phyloP scores from a whole-genome alignment of 2,888 invertebrate genomes.

The Nomada fucata region DNA sequence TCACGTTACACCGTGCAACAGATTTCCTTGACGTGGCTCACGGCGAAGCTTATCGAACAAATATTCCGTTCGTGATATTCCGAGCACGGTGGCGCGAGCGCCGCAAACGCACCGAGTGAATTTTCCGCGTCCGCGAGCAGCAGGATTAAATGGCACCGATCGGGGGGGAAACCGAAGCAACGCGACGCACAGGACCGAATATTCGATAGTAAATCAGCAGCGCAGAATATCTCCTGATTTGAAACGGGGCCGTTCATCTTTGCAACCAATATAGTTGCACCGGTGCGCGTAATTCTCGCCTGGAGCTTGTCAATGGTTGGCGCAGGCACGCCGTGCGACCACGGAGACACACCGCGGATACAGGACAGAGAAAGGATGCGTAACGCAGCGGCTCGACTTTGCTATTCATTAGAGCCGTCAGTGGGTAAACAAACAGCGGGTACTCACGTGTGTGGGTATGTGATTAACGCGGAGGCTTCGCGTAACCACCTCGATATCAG shows the following conservation, averaged over 20 bases:
- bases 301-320: constrained; percentile 69
- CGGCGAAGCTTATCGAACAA: no score
- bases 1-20: no score
- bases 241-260: constrained; percentile 68
- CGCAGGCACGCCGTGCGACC: neutral
- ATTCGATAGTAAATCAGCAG: constrained; percentile 65
- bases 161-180: constrained; percentile 22
- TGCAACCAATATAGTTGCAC: constrained; percentile 66
- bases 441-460: constrained; percentile 77
- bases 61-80: no score
- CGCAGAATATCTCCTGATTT: constrained; percentile 66
- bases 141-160: constrained; percentile 5
- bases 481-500: constrained; percentile 77
- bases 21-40: no score
- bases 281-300: constrained; percentile 69
- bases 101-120: no score
- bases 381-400: constrained; percentile 75
- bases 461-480: constrained; percentile 80
- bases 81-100: no score
- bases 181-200: constrained; percentile 42
- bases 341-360: constrained; percentile 1
- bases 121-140: neutral
- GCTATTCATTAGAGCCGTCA: constrained; percentile 80
- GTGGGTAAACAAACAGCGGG: constrained; percentile 78
- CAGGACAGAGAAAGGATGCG: constrained; percentile 53